Base-by-base conservation (phyloP, 2,888 invertebrate genomes). In the Lottia scabra region DNA sequence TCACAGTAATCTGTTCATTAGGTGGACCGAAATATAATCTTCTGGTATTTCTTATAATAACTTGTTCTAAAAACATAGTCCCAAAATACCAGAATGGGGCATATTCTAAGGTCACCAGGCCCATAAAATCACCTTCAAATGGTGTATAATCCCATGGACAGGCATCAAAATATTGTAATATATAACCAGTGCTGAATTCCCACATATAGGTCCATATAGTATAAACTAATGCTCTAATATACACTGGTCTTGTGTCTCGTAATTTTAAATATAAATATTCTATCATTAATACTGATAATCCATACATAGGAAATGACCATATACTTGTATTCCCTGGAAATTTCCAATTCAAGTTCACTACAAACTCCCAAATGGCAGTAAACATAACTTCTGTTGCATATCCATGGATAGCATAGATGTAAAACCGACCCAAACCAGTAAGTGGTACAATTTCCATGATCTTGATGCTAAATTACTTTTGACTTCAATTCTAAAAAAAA, bases 131-230 rank as follows among this genome's bases (percentile, higher is more conserved):
- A 73, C 90, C 90, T 48, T 86, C 79, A 82, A 91, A 91, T 13
- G 89, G 89, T 4, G 84, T 84, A 81, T 91, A 91, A 80, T 91
- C 90, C 91, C 91, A 91, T 0, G 91, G 91, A 81, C 91, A 91
- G 4, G 91, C 90, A 74, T 89, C 88, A 80, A 91, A 90, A 71
- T 88, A 84, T 63, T 87, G 86, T 45, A 91, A 84, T n/a, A 91
- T 67, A 71, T 83, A 87, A 8, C 91, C 91, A 38, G 90, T 89
- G 19, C 87, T 86, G 80, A 91, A 91, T 80, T 91, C 91, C 90
- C 90, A 91, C 16, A 83, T 67, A 80, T 91, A 91, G 16, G 90
- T 90, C 89, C 87, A 91, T 64, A 85, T 16, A 8, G 87, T 83
- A 78, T 90, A 91, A 67, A 90, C 78, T 13, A 90, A 65, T 8